These are phyloP conservation scores for Macrobrachium rosenbergii DNA, from an alignment of 1,140 invertebrate species.

Conservation along the genomic window DNA sequence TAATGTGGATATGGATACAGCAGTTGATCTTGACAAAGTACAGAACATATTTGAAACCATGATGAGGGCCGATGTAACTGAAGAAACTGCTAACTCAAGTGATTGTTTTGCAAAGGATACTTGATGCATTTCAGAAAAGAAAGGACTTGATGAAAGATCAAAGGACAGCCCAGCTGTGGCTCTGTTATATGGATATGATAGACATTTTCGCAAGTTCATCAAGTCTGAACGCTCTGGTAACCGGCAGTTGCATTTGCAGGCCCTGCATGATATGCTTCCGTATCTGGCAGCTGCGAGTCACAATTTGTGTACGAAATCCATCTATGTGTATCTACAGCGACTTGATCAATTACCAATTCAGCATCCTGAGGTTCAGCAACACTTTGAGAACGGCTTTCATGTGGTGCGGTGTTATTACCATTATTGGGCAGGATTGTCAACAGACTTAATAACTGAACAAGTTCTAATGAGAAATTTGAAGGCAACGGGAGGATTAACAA, in stretches of 20 bases:
- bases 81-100: no score
- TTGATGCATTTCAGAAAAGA: no score
- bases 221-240: background rate
- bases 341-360: no score
- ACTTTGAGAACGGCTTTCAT: no score
- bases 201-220: conserved; percentile 8
- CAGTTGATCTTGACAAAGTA: no score
- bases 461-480: conserved; percentile 66
- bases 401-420: conserved; percentile 58
- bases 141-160: no score
- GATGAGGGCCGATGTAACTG: no score
- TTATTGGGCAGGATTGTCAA: conserved; percentile 67
- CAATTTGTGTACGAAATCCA: background rate
- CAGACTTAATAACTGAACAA: conserved; percentile 67
- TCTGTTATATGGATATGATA: conserved; percentile 28
- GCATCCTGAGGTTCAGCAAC: no score
- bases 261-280: conserved; percentile 7
- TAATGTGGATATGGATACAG: no score
- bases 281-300: background rate
- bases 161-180: conserved; percentile 7
- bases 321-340: background rate
- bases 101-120: no score
- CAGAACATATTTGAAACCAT: no score
- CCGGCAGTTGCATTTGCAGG: background rate
- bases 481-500: conserved; percentile 65